Base-by-base conservation (phyloP, 1,140 invertebrate species). In the Belonocnema kinseyi region DNA sequence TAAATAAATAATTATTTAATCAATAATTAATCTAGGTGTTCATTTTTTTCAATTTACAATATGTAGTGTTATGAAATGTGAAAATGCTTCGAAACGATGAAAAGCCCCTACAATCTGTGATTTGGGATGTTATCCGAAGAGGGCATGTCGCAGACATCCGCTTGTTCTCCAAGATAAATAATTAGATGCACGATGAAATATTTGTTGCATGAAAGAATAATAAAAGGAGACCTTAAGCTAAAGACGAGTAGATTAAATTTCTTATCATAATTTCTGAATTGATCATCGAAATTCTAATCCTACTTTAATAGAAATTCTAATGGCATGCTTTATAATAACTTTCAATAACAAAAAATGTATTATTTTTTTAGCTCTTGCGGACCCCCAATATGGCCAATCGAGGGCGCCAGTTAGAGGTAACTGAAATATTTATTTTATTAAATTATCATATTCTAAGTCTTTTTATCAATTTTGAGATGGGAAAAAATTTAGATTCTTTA, bases 81-180 rank as follows among this genome's bases (percentile, higher is more conserved):
- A 66, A 66, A 66, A 46, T 66, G 10, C 26, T 66, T 66, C 21
- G 12, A 66, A 66, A 66, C 0, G 14, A 66, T 66, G 33, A 66
- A 66, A 2, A 66, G 26, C 33, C 14, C 40, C n/a, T 6, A 40
- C 61, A 33, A 61, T 61, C 19, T 61, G 58, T 40, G 61, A 66
- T 77, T 53, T 52, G 77, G 6, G 17, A 54, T 78, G 21, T 40
- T 74, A 77, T 78, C 61, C 52, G 72, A 75, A 72, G 52, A 26
- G 52, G 78, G 74, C 71, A 85, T 79, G 75, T 85, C 81, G 79
- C 85, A 86, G 85, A 85, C 83, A 86, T 87, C 86, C 85, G 85
- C 79, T 76, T 82, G 61, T 81, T 16, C 53, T 74, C 80, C 33
- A 80, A 71, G 85, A 86, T 86, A 83, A 77, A 78, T 82, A 78